Evolutionary conservation across 1,140 invertebrate species (phyloP).

Genomic region (Drosophila melanica): DNA sequence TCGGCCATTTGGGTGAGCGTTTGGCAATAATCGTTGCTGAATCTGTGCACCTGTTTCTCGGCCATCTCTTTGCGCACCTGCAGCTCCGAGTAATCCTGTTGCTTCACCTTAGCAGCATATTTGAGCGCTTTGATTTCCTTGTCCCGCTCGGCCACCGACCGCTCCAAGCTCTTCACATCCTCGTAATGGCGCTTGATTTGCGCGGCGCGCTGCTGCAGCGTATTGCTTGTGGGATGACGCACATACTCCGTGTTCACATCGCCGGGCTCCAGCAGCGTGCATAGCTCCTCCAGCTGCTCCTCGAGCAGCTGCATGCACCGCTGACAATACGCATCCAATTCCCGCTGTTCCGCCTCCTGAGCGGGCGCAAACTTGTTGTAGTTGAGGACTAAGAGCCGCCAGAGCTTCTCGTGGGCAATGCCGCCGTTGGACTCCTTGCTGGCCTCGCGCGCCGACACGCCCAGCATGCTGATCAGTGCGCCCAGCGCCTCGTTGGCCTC

Average conservation of each 20-base stretch:
- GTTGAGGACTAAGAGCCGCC: conserved; percentile 71
- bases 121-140: conserved; percentile 94
- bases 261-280: conserved; percentile 89
- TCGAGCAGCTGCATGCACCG: conserved; percentile 85
- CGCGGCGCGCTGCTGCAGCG: conserved; percentile 91
- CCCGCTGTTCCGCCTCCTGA: conserved; percentile 90
- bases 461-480: conserved; percentile 86
- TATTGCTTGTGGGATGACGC: conserved; percentile 85
- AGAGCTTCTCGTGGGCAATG: conserved; percentile 75
- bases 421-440: conserved; percentile 66
- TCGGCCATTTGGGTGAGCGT: conserved; percentile 57
- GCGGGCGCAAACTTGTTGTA: conserved; percentile 60
- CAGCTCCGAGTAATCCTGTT: conserved; percentile 97
- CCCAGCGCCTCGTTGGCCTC: conserved; percentile 86
- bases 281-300: conserved; percentile 87
- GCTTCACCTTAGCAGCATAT: conserved; percentile 92
- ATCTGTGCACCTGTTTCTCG: conserved; percentile 94
- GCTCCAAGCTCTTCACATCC: conserved; percentile 93
- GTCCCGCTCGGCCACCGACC: conserved; percentile 93
- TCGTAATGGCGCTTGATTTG: conserved; percentile 93
- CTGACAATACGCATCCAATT: conserved; percentile 89
- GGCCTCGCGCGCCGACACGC: conserved; percentile 86
- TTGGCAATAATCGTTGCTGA: conserved; percentile 91
- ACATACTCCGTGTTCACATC: conserved; percentile 87
- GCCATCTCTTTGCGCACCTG: conserved; percentile 95